phyloP scores from a whole-genome alignment of 2,888 invertebrate genomes.

The Nyleta sp. region DNA sequence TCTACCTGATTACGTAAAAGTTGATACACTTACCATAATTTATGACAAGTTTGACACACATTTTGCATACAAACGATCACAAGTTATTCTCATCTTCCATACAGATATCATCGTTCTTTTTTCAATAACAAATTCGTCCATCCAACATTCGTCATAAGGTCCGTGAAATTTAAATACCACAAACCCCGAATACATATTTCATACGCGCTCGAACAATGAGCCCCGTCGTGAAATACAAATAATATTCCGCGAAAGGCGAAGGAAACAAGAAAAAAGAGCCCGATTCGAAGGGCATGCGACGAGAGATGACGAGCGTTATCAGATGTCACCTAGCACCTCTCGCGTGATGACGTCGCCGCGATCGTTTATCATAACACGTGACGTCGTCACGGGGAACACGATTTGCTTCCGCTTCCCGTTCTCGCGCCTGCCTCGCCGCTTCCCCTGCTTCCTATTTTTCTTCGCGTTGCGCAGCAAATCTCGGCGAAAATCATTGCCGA shows the following conservation, averaged over 20 bases:
- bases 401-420: conserved; percentile 79
- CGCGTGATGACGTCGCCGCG: conserved; percentile 76
- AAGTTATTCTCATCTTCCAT: too few species aligned
- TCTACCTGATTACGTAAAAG: too few species aligned
- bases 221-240: conserved; percentile 51
- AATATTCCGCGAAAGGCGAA: conserved; percentile 43
- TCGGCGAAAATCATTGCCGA: conserved; percentile 60
- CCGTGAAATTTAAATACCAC: conserved; percentile 47
- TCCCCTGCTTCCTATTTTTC: conserved; percentile 64
- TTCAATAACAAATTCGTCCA: conserved; percentile 6
- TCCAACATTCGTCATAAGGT: conserved; percentile 7
- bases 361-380: conserved; percentile 81
- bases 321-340: conserved; percentile 80
- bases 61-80: too few species aligned
- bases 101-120: conserved; percentile 4
- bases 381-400: conserved; percentile 78
- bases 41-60: too few species aligned
- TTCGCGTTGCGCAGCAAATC: conserved; percentile 61
- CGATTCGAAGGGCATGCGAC: conserved; percentile 72
- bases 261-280: conserved; percentile 42
- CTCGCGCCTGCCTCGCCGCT: conserved; percentile 67
- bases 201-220: conserved; percentile 44
- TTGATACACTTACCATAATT: too few species aligned
- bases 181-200: conserved; percentile 58
- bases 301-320: conserved; percentile 81